These are phyloP conservation scores for Phlogophora meticulosa DNA, from an alignment of 2,888 invertebrate genomes.

Conservation along the genomic window DNA sequence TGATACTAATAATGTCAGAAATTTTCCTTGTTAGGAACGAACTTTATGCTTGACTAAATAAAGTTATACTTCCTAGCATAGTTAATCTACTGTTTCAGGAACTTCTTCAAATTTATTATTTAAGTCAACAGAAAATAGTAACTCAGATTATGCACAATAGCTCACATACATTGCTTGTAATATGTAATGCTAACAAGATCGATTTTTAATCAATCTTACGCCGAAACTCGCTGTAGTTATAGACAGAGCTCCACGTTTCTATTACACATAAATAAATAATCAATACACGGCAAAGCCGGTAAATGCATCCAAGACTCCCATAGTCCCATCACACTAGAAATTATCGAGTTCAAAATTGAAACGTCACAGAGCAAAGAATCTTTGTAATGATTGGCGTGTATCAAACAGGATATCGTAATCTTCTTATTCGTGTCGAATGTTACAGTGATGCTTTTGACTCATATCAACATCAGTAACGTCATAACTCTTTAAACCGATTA, in stretches of 20 bases:
- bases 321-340: neutral
- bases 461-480: constrained; percentile 10
- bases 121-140: neutral
- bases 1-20: neutral
- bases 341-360: neutral
- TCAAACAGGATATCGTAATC: constrained; percentile 31
- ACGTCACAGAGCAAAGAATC: neutral
- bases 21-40: constrained; percentile 2
- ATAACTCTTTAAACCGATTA: constrained; percentile 26
- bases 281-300: too few species aligned
- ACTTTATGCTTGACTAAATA: constrained; percentile 21
- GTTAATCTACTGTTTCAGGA: constrained; percentile 14
- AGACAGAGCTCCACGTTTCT: too few species aligned
- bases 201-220: too few species aligned
- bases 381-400: neutral
- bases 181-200: neutral
- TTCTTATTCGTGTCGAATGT: too few species aligned
- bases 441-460: constrained; percentile 10
- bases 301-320: too few species aligned
- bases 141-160: constrained; percentile 2
- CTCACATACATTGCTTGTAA: neutral
- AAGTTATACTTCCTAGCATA: constrained; percentile 24
- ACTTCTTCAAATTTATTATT: constrained; percentile 16
- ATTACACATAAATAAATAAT: too few species aligned
- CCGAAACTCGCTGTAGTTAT: too few species aligned